Evolutionary conservation across 2,113 vertebrate genomes (phyloP), one percentile per base, ranked within the genome.

Genomic region (Ranitomeya variabilis): DNA sequence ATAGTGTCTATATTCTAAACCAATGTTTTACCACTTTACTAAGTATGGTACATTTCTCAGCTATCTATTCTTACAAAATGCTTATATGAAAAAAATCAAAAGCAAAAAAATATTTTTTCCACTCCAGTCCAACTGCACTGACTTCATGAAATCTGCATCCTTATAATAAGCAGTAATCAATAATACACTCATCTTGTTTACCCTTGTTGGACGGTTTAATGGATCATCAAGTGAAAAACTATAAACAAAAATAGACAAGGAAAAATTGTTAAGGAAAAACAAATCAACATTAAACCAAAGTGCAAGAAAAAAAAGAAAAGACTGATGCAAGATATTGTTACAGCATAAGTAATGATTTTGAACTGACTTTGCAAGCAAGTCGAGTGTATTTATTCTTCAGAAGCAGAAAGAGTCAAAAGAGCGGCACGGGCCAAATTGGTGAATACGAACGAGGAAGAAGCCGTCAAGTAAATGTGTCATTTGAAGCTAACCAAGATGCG

Each of bases 161-260:
- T 52, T 59, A 82, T 31, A 26, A 64, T 74, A 51, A 83, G 54
- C 55, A 76, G 37, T 83, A 83, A 89, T 74, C 21, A 88, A 78
- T 76, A 78, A 54, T 77, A 84, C 45, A 45, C 71, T 83, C 37
- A 52, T 59, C 80, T 74, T 74, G 64, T 23, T 88, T 88, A 77
- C 31, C 45, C 4, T 80, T 87, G 52, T 81, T 45, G 31, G 19
- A 31, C 14, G 31, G 67, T 64, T 88, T 89, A 89, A 89, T 89
- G 81, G 81, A 66, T 81, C 71, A 67, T 89, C 83, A 83, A 89
- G 37, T 83, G 21, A 81, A 31, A 62, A 84, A 66, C 64, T n/a
- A 13, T 74, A 88, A 19, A 84, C 19, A 84, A 55, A 84, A 84
- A 69, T 54, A 52, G 60, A 45, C 6, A 19, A 83, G 12, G 55